Percentiles rank a stretch among this genome's conserved stretches.
Evolutionary conservation across 2,888 invertebrate genomes (phyloP).

Genomic region (Phrixothrix hirtus): DNA sequence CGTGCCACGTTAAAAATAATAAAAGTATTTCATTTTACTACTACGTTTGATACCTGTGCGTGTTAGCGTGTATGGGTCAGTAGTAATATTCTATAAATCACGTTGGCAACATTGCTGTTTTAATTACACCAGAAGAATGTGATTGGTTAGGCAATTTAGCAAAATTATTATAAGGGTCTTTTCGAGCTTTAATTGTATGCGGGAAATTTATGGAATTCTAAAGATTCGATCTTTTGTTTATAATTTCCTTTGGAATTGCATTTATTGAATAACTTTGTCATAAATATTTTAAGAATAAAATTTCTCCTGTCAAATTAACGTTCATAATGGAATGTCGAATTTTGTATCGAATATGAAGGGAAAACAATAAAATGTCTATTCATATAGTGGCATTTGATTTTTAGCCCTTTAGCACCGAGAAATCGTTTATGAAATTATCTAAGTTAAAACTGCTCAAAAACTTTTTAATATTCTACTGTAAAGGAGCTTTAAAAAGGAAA

Average conservation of each 20-base stretch:
- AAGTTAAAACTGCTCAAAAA: too few relatives aligned
- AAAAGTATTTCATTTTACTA: constrained; percentile 38
- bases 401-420: too few relatives aligned
- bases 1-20: constrained; percentile 31
- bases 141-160: constrained; percentile 32
- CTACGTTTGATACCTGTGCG: constrained; percentile 34
- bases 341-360: too few relatives aligned
- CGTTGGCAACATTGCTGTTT: constrained; percentile 27
- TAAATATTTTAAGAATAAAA: too few relatives aligned
- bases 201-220: constrained; percentile 28
- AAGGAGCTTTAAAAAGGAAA: neutral
- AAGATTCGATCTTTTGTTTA: constrained; percentile 15
- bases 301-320: too few relatives aligned
- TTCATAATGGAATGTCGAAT: too few relatives aligned
- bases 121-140: constrained; percentile 38
- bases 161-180: constrained; percentile 34
- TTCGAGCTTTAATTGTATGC: constrained; percentile 32
- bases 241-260: too few relatives aligned
- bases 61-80: constrained; percentile 41
- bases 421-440: too few relatives aligned
- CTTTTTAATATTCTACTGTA: too few relatives aligned
- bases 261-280: too few relatives aligned
- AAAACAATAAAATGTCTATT: too few relatives aligned
- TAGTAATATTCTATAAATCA: constrained; percentile 21
- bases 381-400: too few relatives aligned